phyloP scores from a whole-genome alignment of 1,140 invertebrate species.

The Coptotermes formosanus region DNA sequence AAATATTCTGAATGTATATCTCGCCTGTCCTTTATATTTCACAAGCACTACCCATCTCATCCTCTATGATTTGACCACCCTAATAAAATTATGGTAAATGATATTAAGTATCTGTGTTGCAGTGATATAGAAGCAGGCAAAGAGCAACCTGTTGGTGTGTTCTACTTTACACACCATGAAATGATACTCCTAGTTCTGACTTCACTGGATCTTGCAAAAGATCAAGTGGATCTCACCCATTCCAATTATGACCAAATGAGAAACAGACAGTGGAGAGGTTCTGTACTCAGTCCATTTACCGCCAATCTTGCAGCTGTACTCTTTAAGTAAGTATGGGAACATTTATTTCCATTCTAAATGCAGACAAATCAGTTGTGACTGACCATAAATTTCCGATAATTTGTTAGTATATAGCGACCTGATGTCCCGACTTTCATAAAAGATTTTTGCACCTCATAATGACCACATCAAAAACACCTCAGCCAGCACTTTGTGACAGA shows the following conservation, averaged over 20 bases:
- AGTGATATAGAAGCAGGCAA: conserved; percentile 24
- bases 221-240: conserved; percentile 60
- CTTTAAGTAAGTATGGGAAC: conserved; percentile 58
- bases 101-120: neutral
- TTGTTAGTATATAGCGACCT: too few species aligned
- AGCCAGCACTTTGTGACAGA: too few species aligned
- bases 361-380: too few species aligned
- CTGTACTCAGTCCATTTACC: conserved; percentile 70
- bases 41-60: too few species aligned
- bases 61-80: too few species aligned
- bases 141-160: conserved; percentile 57
- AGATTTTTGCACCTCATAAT: too few species aligned
- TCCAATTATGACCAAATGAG: conserved; percentile 60
- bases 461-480: too few species aligned
- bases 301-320: conserved; percentile 75
- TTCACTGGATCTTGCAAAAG: conserved; percentile 66
- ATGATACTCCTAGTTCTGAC: conserved; percentile 61
- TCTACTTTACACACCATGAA: conserved; percentile 73
- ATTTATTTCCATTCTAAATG: conserved; percentile 37
- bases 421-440: too few species aligned
- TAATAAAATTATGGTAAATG: too few species aligned
- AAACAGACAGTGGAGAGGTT: conserved; percentile 68
- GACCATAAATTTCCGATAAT: too few species aligned
- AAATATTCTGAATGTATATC: too few species aligned
- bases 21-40: too few species aligned